These are phyloP conservation scores for Philhelius pedissequus DNA, from an alignment of 2,888 invertebrate species.

Conservation along the genomic window DNA sequence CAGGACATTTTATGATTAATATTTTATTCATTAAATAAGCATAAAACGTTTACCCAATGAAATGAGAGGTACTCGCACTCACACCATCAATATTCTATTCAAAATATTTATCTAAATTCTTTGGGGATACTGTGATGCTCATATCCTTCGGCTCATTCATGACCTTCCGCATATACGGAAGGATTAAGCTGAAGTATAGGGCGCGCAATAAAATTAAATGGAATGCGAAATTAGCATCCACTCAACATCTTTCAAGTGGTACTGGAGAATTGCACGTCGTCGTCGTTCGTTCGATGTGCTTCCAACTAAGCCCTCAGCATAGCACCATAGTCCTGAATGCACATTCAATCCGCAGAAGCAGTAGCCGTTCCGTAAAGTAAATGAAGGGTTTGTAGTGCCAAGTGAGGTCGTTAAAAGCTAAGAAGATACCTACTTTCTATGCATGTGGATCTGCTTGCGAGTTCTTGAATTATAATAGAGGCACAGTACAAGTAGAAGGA, in stretches of 20 bases:
- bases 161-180: neutral
- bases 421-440: neutral
- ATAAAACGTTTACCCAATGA: neutral
- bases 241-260: slow-evolving; percentile 35
- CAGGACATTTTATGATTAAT: slow-evolving; percentile 25
- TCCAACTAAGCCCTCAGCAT: slow-evolving; percentile 6
- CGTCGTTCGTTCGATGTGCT: slow-evolving; percentile 43
- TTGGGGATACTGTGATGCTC: neutral
- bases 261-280: slow-evolving; percentile 31
- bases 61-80: neutral
- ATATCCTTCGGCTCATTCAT: slow-evolving; percentile 20
- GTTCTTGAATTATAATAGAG: slow-evolving; percentile 2
- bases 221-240: slow-evolving; percentile 56
- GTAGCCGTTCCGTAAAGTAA: neutral
- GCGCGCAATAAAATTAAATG: slow-evolving; percentile 56
- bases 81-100: slow-evolving; percentile 21
- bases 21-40: slow-evolving; percentile 30
- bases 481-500: neutral
- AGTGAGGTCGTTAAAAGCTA: slow-evolving; percentile 5
- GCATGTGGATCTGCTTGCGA: slow-evolving; percentile 11
- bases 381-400: neutral
- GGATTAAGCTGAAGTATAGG: neutral
- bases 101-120: slow-evolving; percentile 40
- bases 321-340: neutral
- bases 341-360: neutral